Evolutionary conservation across 2,113 vertebrate genomes (phyloP).

Genomic region (Panurus biarmicus): DNA sequence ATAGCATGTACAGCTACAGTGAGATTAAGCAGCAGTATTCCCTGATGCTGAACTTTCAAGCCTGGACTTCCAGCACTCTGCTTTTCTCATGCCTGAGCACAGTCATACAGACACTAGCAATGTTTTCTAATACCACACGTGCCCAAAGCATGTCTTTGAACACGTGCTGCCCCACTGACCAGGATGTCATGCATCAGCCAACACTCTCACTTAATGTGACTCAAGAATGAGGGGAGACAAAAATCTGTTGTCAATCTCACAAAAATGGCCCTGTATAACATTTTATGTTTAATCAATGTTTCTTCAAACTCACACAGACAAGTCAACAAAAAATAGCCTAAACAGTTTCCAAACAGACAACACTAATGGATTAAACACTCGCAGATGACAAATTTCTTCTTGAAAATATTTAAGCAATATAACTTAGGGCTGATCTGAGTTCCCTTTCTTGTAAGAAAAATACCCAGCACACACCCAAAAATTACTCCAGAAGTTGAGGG

Average conservation of each 20-base stretch:
- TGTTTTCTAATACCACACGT: not conserved
- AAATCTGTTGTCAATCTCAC: not conserved
- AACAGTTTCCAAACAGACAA: not conserved
- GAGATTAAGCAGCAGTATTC: not conserved
- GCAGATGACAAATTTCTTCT: not conserved
- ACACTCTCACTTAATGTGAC: not conserved
- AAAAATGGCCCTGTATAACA: not conserved
- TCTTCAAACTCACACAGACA: not conserved
- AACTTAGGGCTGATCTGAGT: not conserved
- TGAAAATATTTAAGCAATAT: not conserved
- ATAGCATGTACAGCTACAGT: not conserved
- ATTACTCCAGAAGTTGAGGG: not conserved
- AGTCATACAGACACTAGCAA: not conserved
- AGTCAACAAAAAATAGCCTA: not conserved
- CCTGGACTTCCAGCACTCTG: not conserved
- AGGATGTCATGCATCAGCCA: not conserved
- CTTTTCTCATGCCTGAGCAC: not conserved
- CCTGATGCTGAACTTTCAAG: not conserved
- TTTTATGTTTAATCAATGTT: not conserved
- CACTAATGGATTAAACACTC: not conserved
- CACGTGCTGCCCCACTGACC: rapidly evolving
- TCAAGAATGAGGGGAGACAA: not conserved
- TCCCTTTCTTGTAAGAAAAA: not conserved
- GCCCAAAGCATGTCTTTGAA: not conserved
- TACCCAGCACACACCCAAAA: not conserved